Conservation (phyloP, 2,888 invertebrate genomes). For the Onchidella celtica region DNA sequence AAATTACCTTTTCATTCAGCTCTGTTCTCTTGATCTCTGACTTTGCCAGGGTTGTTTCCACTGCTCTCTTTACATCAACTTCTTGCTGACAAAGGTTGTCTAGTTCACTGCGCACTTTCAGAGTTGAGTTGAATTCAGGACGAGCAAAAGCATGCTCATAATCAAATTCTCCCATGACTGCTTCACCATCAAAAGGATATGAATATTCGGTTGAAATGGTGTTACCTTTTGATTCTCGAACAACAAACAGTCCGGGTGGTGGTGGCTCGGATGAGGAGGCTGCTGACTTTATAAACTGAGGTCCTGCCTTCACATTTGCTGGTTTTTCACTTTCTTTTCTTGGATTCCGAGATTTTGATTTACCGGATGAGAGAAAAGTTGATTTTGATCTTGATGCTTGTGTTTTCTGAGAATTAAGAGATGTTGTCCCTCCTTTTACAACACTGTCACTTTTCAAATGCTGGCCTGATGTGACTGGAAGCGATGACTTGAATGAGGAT, state of each 20-base stretch:
- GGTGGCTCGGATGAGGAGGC: neutral
- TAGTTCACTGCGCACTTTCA: constrained; percentile 67
- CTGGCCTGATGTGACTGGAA: neutral
- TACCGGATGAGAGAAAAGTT: neutral
- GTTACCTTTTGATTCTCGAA: constrained; percentile 62
- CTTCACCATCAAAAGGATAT: constrained; percentile 62
- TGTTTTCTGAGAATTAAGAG: neutral
- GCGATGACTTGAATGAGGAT: neutral
- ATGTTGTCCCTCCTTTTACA: neutral
- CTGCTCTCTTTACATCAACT: constrained; percentile 63
- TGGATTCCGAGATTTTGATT: neutral
- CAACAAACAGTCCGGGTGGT: constrained; percentile 48
- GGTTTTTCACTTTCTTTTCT: neutral
- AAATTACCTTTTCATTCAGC: constrained; percentile 73
- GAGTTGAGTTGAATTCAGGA: constrained; percentile 74
- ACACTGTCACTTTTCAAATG: neutral
- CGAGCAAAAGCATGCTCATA: constrained; percentile 69
- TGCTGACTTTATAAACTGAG: constrained; percentile 1
- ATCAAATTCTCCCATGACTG: constrained; percentile 49
- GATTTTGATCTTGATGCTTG: neutral
- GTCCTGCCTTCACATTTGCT: neutral
- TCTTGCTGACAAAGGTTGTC: constrained; percentile 59
- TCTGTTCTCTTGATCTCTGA: constrained; percentile 63
- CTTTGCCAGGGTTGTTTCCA: constrained; percentile 62
- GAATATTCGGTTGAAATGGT: constrained; percentile 59